These are phyloP conservation scores for Pachyramphus minor DNA, from an alignment of 2,113 vertebrate species.

Conservation along the genomic window DNA sequence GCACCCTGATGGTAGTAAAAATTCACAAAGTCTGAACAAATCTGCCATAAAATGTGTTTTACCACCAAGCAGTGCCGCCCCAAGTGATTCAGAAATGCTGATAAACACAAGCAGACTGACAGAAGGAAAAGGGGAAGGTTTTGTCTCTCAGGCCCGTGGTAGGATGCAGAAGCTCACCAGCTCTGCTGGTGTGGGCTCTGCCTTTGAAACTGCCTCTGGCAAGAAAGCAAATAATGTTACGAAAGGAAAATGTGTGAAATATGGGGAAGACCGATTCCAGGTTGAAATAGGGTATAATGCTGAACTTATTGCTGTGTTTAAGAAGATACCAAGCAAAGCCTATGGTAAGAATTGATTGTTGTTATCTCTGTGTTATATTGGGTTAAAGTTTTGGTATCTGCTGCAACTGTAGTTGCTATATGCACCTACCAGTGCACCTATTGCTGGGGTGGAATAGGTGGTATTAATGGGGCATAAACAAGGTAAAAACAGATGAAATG, in stretches of 20 bases:
- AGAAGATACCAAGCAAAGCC: conserved; percentile 84
- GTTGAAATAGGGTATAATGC: conserved; percentile 86
- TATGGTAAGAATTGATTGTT: conserved; percentile 79
- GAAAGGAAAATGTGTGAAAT: conserved; percentile 80
- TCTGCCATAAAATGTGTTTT: background rate
- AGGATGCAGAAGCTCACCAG: background rate
- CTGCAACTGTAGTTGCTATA: background rate
- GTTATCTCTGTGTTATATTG: background rate
- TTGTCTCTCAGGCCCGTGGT: background rate
- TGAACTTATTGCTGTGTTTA: conserved; percentile 85
- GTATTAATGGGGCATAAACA: background rate
- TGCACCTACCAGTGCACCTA: background rate
- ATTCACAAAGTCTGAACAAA: background rate
- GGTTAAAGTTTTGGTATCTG: background rate
- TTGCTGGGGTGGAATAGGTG: background rate
- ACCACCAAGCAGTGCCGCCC: fast-evolving
- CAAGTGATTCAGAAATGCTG: background rate
- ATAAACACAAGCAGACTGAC: background rate
- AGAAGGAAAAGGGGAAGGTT: background rate
- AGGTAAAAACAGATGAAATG: background rate
- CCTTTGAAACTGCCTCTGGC: background rate
- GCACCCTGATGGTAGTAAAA: background rate
- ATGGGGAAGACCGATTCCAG: conserved; percentile 80
- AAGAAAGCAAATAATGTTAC: conserved; percentile 66
- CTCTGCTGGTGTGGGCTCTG: background rate